Evolutionary conservation across 2,888 invertebrate genomes (phyloP), one percentile per base, ranked within the genome.

Genomic region (Parnassius apollo): DNA sequence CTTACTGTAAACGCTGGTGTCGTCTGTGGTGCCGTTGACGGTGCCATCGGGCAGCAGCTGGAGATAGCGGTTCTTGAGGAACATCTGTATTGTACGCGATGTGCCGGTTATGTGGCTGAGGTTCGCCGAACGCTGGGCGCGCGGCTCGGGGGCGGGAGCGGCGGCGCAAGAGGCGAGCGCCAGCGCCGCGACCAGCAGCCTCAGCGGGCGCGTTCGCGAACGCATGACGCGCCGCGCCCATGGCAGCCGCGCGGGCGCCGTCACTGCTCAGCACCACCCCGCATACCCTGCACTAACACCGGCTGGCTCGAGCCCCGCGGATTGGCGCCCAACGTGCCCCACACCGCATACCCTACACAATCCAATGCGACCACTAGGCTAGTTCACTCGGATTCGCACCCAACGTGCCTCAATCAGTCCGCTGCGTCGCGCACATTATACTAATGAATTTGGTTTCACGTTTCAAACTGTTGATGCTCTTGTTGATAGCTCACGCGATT

Each of bases 1-100:
- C 96, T 96, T 84, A 96, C 96, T 96, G 94, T 95, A 96, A 92
- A 95, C 95, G 92, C 96, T 96, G 84, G 93, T 93, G 91, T 94
- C 95, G 85, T 96, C 95, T 81, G 93, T 93, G 82, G 96, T 96
- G 75, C 96, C 96, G 92, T 96, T 96, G 88, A 97, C 96, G 76
- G 95, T 95, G 85, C 96, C 96, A 92, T 96, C 96, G 73, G 96
- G 95, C 89, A 96, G 91, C 77, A 97, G 93, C 92, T 96, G 96
- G 72, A 97, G 93, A 85, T 95, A 95, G 75, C 95, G 94, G 92
- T 96, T 95, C 92, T 95, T 96, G 88, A 97, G 95, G 93, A 95
- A 96, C 93, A 97, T 94, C 91, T 95, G 95, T 80, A 96, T 96
- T 82, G 95, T 96, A 76, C 96, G 93, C 70, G 94, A 94, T 66